Percentiles rank a stretch among this genome's conserved stretches.
phyloP scores from a whole-genome alignment of 2,113 vertebrate species.

The Pelodiscus sinensis region DNA sequence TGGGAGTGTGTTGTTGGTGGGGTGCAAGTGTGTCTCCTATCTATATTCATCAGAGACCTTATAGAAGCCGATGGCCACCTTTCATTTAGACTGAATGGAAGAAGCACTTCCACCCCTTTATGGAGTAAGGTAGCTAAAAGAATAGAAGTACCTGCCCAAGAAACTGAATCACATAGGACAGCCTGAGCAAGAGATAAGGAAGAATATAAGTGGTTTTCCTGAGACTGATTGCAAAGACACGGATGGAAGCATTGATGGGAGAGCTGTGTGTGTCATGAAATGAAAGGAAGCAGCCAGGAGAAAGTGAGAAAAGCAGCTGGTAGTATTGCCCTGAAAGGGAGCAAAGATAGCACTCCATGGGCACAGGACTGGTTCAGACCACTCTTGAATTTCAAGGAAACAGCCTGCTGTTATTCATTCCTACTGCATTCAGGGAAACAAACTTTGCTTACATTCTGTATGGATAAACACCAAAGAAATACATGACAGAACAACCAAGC shows the following conservation, averaged over 20 bases:
- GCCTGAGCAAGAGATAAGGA: background rate
- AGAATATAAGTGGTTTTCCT: background rate
- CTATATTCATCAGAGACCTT: background rate
- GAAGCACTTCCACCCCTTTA: background rate
- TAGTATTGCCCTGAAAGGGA: background rate
- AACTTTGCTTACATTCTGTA: background rate
- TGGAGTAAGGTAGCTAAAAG: background rate
- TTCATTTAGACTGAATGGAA: background rate
- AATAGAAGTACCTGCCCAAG: background rate
- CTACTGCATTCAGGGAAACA: background rate
- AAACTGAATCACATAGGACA: fast-evolving
- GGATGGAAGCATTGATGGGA: background rate
- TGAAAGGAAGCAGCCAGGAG: background rate
- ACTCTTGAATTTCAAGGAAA: background rate
- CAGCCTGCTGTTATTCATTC: background rate
- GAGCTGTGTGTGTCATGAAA: background rate
- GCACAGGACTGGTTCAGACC: background rate
- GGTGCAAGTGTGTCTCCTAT: background rate
- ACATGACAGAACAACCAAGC: background rate
- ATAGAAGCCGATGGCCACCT: background rate
- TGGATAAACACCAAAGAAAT: slow-evolving; percentile 11
- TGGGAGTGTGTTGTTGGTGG: background rate
- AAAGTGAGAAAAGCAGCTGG: background rate
- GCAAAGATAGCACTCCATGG: background rate
- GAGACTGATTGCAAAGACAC: background rate